These are phyloP conservation scores for Tachysurus fulvidraco DNA, from an alignment of 2,113 vertebrate species.

Conservation along the genomic window DNA sequence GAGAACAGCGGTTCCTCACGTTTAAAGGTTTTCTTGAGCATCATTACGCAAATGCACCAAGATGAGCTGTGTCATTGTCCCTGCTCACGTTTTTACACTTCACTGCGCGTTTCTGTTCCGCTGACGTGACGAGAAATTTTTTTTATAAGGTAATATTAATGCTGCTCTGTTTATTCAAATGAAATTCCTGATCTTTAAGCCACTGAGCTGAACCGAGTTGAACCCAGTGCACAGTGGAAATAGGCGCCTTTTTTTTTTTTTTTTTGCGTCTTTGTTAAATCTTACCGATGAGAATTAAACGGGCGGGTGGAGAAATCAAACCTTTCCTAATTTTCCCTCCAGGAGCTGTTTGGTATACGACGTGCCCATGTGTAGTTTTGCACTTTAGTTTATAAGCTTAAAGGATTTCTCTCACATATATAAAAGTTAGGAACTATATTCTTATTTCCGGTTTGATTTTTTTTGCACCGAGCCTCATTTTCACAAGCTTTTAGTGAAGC, in stretches of 20 bases:
- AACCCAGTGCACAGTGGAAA: neutral
- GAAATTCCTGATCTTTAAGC: constrained; percentile 4
- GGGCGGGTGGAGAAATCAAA: neutral
- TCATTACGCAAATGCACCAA: neutral
- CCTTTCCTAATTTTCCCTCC: neutral
- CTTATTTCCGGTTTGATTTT: no score
- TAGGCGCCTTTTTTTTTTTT: neutral
- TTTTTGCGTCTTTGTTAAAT: neutral
- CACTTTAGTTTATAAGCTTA: neutral
- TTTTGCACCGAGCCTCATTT: neutral
- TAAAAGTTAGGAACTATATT: no score
- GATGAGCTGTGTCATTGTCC: constrained; percentile 8
- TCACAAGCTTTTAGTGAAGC: neutral
- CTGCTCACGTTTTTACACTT: neutral
- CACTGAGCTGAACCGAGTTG: neutral
- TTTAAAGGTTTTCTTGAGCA: neutral
- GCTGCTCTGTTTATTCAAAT: constrained; percentile 4
- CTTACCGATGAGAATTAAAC: neutral
- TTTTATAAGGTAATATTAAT: constrained; percentile 6
- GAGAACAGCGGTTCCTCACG: neutral
- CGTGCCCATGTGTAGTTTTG: neutral
- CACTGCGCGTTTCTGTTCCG: constrained; percentile 29
- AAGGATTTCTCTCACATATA: neutral
- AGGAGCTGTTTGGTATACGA: neutral
- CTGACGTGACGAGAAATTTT: constrained; percentile 8